These are phyloP conservation scores for Gulo gulo DNA, from an alignment of 2,113 vertebrate species.

Conservation along the genomic window DNA sequence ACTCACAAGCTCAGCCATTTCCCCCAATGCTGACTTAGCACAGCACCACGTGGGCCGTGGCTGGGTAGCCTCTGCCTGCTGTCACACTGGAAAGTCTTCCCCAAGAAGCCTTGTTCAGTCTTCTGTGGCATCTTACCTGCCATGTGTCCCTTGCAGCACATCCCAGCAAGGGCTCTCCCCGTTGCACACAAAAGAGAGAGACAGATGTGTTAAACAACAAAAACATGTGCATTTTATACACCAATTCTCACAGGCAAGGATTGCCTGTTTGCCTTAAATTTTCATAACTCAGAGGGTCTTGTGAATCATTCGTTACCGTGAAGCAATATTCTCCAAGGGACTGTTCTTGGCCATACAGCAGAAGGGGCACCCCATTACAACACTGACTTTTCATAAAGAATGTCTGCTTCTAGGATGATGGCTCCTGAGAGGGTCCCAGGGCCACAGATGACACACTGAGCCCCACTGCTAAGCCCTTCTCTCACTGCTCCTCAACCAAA, in stretches of 20 bases:
- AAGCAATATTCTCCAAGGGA: background rate
- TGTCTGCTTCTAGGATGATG: background rate
- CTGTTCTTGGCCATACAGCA: background rate
- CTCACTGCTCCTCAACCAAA: background rate
- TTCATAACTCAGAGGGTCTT: background rate
- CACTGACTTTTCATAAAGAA: background rate
- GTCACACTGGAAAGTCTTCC: background rate
- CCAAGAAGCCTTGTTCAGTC: background rate
- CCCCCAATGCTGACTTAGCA: background rate
- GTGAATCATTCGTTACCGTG: background rate
- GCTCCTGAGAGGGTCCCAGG: background rate
- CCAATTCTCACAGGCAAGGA: background rate
- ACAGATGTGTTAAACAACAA: background rate
- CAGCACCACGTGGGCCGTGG: background rate
- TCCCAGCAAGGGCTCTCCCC: background rate
- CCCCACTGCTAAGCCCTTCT: background rate
- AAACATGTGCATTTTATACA: accelerated
- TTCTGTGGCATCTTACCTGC: background rate
- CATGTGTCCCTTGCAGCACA: background rate
- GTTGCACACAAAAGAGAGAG: background rate
- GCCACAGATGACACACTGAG: background rate
- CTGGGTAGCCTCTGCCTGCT: background rate
- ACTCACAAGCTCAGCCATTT: background rate
- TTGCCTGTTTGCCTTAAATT: background rate
- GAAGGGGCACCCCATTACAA: background rate